Base-by-base conservation (phyloP, 1,140 invertebrate genomes). In the Cyclina sinensis region DNA sequence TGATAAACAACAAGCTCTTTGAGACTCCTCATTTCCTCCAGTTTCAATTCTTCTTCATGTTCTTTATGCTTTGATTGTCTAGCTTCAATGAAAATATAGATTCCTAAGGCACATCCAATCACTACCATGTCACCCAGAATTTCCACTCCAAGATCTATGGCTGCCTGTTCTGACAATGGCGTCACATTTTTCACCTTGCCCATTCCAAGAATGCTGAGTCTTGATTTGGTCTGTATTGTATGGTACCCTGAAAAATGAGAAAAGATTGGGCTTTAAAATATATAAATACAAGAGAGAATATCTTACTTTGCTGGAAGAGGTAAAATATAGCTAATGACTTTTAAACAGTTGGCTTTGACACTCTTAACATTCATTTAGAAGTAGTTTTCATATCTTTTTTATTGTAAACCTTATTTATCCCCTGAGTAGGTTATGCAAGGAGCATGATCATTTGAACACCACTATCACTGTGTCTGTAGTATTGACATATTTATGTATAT, bases 171-270 rank as follows among this genome's bases (percentile, higher is more conserved):
- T 2, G 74, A 68, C 14, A 87, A 35, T 51, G 85, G 85, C 48
- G 62, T 37, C 16, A 87, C 85, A n/a, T 79, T 27, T 48, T 68
- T 87, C n/a, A 80, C 76, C 16, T 86, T 86, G 16, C 70, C 83
- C 2, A 86, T 32, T 35, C 70, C 70, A 0, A 76, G 70, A 59
- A 76, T 24, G n/a, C 16, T 39, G 21, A 74, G 37, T 21, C 35
- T 2, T 1, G 65, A 57, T 27, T 76, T 74, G 3, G 73, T 76
- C 24, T 57, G 51, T 37, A 76, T 16, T 27, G 46, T 39, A 51
- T 86, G 83, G 46, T 86, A 86, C 48, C 48, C 83, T 86, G 70
- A 74, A 86, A 76, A 21, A 43, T 43, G 14, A 43, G n/a, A n/a
- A n/a, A n/a, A n/a, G n/a, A n/a, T n/a, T n/a, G n/a, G n/a, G n/a